These are phyloP conservation scores for Campodea augens DNA, from an alignment of 1,140 invertebrate species.

Conservation along the genomic window DNA sequence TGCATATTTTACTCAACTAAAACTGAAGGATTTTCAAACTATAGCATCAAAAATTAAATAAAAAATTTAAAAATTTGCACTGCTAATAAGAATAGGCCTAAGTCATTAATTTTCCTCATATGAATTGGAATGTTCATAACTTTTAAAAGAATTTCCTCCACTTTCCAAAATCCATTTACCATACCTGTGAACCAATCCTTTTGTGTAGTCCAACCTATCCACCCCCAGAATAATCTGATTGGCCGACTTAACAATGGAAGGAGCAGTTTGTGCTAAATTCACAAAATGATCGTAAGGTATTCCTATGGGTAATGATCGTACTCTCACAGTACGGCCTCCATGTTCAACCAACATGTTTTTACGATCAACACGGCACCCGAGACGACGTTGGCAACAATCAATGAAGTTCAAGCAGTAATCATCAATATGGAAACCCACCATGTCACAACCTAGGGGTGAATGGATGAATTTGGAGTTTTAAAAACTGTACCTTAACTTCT, in stretches of 20 bases:
- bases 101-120: too few relatives aligned
- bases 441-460: constrained; percentile 47
- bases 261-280: constrained; percentile 53
- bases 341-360: constrained; percentile 72
- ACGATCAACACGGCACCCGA: constrained; percentile 70
- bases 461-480: neutral
- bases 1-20: too few relatives aligned
- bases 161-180: too few relatives aligned
- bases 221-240: constrained; percentile 71
- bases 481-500: neutral
- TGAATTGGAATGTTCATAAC: too few relatives aligned
- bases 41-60: too few relatives aligned
- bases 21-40: too few relatives aligned
- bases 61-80: too few relatives aligned
- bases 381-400: constrained; percentile 67
- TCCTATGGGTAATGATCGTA: constrained; percentile 64
- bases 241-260: constrained; percentile 37
- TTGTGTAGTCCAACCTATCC: constrained; percentile 77
- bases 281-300: constrained; percentile 75
- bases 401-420: constrained; percentile 84
- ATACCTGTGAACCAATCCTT: constrained; percentile 69
- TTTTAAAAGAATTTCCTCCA: too few relatives aligned
- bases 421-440: constrained; percentile 80
- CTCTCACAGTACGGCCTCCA: constrained; percentile 59
- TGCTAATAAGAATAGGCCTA: too few relatives aligned